Evolutionary conservation across 2,797 vertebrate genomes (phyloP).

Genomic region (Lycodopsis pacificus): DNA sequence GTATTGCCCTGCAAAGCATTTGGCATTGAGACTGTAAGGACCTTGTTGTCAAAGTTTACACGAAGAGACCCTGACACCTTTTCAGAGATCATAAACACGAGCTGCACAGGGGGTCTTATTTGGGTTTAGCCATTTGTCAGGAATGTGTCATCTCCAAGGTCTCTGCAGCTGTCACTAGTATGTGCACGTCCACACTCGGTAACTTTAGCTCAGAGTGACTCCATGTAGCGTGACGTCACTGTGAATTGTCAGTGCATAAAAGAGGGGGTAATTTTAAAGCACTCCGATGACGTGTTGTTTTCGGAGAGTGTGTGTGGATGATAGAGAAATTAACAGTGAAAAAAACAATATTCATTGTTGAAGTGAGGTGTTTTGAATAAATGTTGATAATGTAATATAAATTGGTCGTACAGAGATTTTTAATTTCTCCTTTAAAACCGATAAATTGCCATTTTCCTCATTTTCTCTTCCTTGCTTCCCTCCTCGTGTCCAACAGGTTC

Average conservation of each 20-base stretch:
- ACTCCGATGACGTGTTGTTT: background rate
- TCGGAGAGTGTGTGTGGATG: background rate
- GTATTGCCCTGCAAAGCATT: slow-evolving; percentile 44
- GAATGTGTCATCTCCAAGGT: slow-evolving; percentile 47
- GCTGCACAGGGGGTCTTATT: slow-evolving; percentile 34
- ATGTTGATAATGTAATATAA: slow-evolving; percentile 4
- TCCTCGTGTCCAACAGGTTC: slow-evolving; percentile 87
- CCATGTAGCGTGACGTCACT: slow-evolving; percentile 13
- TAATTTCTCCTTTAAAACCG: background rate
- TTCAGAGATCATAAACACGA: slow-evolving; percentile 37
- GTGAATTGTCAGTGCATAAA: background rate
- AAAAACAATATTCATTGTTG: background rate
- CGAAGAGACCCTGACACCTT: slow-evolving; percentile 46
- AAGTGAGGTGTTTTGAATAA: slow-evolving; percentile 5
- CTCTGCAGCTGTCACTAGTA: slow-evolving; percentile 13
- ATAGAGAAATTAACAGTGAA: background rate
- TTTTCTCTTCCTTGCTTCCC: background rate
- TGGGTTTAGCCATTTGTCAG: slow-evolving; percentile 45
- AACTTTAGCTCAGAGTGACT: slow-evolving; percentile 4
- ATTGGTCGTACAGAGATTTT: background rate
- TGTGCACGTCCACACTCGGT: slow-evolving; percentile 11
- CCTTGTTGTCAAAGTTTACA: slow-evolving; percentile 47
- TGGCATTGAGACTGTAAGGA: slow-evolving; percentile 42
- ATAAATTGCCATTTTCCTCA: background rate
- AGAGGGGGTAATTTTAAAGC: background rate